Percentiles rank a stretch among this genome's conserved stretches.
Evolutionary conservation across 37 sponge, comb jelly and placozoan genomes (phyloP).

Genomic region (Aplysina aerophoba): DNA sequence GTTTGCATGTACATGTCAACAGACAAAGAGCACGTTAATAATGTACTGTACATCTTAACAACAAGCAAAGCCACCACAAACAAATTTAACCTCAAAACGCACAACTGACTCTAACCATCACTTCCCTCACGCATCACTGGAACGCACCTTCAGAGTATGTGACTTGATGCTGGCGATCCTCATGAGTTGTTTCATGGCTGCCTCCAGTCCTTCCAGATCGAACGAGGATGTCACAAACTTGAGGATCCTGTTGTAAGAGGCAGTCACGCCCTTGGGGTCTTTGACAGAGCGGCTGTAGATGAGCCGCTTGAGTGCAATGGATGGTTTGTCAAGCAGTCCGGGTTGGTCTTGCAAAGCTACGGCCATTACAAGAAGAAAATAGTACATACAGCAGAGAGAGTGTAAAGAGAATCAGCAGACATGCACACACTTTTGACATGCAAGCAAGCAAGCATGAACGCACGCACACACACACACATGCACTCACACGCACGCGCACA

Average conservation of each 20-base stretch:
- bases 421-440: too few relatives aligned
- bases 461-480: too few relatives aligned
- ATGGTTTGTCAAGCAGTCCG: slow-evolving; percentile 47
- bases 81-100: too few relatives aligned
- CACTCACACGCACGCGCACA: too few relatives aligned
- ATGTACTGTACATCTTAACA: too few relatives aligned
- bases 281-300: slow-evolving; percentile 73
- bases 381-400: background rate
- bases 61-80: too few relatives aligned
- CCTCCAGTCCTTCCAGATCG: slow-evolving; percentile 84
- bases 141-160: slow-evolving; percentile 72
- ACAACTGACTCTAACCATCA: too few relatives aligned
- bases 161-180: slow-evolving; percentile 58
- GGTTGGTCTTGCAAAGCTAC: slow-evolving; percentile 6
- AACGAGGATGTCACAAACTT: slow-evolving; percentile 58
- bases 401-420: too few relatives aligned
- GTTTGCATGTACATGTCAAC: too few relatives aligned
- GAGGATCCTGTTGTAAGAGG: slow-evolving; percentile 58
- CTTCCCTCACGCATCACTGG: background rate
- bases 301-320: slow-evolving; percentile 60
- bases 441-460: too few relatives aligned
- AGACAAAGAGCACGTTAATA: too few relatives aligned
- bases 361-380: background rate
- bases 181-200: slow-evolving; percentile 83
- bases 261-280: slow-evolving; percentile 52